Conservation (phyloP, 2,113 vertebrate genomes). For the Tapirus terrestris region DNA sequence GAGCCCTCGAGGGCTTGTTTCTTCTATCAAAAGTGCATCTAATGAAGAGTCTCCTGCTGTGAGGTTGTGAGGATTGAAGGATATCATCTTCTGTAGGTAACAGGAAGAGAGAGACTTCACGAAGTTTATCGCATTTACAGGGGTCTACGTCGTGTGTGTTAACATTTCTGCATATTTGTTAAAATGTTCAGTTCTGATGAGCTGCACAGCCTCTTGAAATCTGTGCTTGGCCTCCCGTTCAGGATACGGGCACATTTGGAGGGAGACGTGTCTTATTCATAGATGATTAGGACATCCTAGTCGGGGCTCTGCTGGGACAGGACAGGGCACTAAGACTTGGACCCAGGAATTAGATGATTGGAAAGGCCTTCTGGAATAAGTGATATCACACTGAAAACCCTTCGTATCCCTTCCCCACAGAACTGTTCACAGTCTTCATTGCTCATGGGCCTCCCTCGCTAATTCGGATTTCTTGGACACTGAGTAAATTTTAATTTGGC, state of each 20-base stretch:
- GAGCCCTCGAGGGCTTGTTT: background rate
- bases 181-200: background rate
- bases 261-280: fast-evolving
- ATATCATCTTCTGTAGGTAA: background rate
- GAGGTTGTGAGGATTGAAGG: background rate
- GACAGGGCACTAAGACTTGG: background rate
- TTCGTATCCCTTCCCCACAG: background rate
- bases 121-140: fast-evolving
- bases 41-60: background rate
- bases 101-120: background rate
- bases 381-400: background rate
- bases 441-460: fast-evolving
- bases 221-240: background rate
- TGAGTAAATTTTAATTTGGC: background rate
- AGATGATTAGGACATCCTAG: background rate
- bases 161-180: background rate
- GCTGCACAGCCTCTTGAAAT: background rate
- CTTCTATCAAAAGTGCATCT: background rate
- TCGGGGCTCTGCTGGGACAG: background rate
- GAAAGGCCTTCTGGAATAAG: background rate
- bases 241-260: background rate
- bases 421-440: background rate
- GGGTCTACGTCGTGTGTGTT: background rate
- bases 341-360: background rate
- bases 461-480: background rate